A percentile compares a stretch with the other conserved stretches of the same genome.
These are phyloP conservation scores for Microtus richardsoni DNA, from an alignment of 2,113 vertebrate species.

Conservation along the genomic window DNA sequence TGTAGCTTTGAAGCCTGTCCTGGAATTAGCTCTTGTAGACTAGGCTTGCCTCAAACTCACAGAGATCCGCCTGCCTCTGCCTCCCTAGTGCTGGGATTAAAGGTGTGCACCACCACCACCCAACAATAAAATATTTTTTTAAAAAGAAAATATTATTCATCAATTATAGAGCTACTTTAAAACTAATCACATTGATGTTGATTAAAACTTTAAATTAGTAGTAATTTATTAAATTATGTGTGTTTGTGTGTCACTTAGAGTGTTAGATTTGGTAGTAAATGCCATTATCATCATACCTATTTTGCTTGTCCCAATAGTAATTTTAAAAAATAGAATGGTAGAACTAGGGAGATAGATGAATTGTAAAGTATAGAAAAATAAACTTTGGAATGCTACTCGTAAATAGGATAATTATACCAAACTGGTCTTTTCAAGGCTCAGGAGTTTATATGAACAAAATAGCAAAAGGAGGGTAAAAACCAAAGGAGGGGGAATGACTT, in stretches of 20 bases:
- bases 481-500: neutral
- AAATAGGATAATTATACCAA: neutral
- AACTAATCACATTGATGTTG: conserved; percentile 4
- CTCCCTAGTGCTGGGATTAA: no score
- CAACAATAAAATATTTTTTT: no score
- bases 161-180: neutral
- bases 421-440: neutral
- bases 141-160: neutral
- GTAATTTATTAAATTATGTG: neutral
- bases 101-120: rapidly evolving
- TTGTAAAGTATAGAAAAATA: neutral
- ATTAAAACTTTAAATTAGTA: neutral
- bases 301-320: neutral
- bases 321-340: conserved; percentile 15
- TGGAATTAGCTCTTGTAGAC: no score
- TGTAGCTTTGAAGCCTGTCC: no score
- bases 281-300: neutral
- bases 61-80: no score
- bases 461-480: neutral
- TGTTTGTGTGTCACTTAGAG: neutral
- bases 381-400: neutral
- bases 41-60: no score
- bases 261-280: neutral
- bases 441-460: neutral
- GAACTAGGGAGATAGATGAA: neutral